Percentiles rank a stretch among this genome's conserved stretches.
Evolutionary conservation across 2,797 vertebrate species (phyloP).

Genomic region (Pangasius djambal): DNA sequence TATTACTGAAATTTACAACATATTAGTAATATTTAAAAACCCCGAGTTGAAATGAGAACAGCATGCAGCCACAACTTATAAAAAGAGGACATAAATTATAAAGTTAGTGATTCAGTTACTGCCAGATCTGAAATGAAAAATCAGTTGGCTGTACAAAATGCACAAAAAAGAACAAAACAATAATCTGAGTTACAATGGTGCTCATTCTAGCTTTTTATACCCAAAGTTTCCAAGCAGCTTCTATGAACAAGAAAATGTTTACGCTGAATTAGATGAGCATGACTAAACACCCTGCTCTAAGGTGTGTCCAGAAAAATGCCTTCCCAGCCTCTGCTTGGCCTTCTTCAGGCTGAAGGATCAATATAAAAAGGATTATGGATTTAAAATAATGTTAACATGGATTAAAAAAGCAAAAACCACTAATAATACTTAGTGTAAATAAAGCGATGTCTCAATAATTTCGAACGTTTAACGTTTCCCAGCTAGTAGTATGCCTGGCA

Average conservation of each 20-base stretch:
- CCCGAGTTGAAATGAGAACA: not conserved
- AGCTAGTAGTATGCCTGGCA: not conserved
- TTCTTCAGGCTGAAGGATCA: constrained; percentile 10
- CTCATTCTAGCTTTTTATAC: constrained; percentile 10
- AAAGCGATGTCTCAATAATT: not conserved
- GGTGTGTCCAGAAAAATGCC: constrained; percentile 16
- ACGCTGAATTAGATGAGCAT: constrained; percentile 33
- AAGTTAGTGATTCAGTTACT: not conserved
- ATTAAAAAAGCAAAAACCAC: not conserved
- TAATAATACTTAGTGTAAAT: not conserved
- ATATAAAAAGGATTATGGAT: not conserved
- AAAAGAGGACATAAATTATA: not conserved
- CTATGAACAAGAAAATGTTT: constrained; percentile 35
- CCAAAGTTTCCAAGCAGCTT: constrained; percentile 24
- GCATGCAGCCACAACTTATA: not conserved
- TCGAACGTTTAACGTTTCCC: not conserved
- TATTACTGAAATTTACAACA: not conserved
- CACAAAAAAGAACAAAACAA: not conserved
- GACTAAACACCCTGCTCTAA: constrained; percentile 25
- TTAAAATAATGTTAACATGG: not conserved
- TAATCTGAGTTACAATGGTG: constrained; percentile 6
- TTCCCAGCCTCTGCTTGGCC: not conserved
- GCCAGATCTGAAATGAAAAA: not conserved
- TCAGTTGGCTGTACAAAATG: not conserved
- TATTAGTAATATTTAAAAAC: not conserved